Base-by-base conservation (phyloP, 2,113 vertebrate genomes). In the Emydura subglobosa region DNA sequence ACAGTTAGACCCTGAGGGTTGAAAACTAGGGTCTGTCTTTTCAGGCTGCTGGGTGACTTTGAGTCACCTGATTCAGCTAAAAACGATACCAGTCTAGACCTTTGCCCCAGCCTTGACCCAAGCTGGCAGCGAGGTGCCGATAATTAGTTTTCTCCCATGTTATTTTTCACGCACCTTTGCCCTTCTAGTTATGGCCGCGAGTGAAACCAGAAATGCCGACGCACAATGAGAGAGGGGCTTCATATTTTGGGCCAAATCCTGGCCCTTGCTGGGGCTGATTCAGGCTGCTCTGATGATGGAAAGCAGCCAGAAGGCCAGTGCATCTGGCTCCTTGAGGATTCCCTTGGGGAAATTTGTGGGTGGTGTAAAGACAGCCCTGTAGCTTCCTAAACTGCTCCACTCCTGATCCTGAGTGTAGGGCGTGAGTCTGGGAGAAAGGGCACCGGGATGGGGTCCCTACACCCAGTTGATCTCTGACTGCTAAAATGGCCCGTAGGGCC, bases 221-320 rank as follows among this genome's bases (percentile, higher is more conserved):
- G 39, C 14, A 22, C 55, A 44, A 5, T 1, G 29, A 54, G 79
- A n/a, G 49, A 34, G 3, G 2, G 34, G 68, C 84, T 17, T 61
- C 61, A 21, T 2, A 4, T 24, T 3, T 4, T 78, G 44, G 74
- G 24, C 74, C 74, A 78, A 78, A 78, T 3, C 5, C 24, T 1
- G 0, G 42, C 51, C 17, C 8, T 10, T 8, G 7, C 76, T 61
- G 0, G 27, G 0, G 1, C 10, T 2, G 5, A 34, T 84, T 76
- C 76, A 29, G 44, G 24, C 27, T 1, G 53, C 57, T 29, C 82
- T 61, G 68, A 29, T 59, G n/a, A 42, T 4, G 16, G 4, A n/a
- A 44, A 88, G 55, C 50, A 82, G n/a, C 61, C 13, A 57, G 54
- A 39, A 27, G 44, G 44, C 65, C n/a, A 22, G n/a, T 22, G 34